phyloP scores from a whole-genome alignment of 2,113 vertebrate genomes.

The Grammomys dolichurus region DNA sequence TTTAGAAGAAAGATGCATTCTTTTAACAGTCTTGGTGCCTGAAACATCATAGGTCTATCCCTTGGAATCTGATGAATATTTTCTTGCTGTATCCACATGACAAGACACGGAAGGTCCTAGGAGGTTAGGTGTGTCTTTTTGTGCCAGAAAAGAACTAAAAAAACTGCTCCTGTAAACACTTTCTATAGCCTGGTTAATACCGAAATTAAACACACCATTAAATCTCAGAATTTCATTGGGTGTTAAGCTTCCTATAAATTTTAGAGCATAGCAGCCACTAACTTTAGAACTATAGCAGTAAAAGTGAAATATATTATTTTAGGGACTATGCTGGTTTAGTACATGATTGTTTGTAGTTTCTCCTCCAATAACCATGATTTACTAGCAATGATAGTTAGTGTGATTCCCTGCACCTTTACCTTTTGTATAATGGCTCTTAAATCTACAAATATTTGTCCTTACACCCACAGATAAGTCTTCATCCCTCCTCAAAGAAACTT shows the following conservation, averaged over 20 bases:
- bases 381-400: not conserved
- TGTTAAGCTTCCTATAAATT: not conserved
- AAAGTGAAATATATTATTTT: not conserved
- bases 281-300: not conserved
- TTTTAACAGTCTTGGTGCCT: not conserved
- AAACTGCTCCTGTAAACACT: accelerated
- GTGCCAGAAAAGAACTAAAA: not conserved
- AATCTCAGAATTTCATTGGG: not conserved
- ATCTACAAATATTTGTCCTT: not conserved
- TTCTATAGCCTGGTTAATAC: not conserved
- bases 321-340: not conserved
- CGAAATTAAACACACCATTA: not conserved
- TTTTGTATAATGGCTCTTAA: not conserved
- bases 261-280: not conserved
- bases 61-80: not conserved
- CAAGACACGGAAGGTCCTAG: not conserved
- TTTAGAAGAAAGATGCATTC: not conserved
- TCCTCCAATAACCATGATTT: not conserved
- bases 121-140: not conserved
- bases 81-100: not conserved
- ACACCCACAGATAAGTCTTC: not conserved
- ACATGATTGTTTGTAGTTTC: not conserved
- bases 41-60: not conserved
- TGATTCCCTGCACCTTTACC: not conserved
- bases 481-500: not conserved